A percentile compares a stretch with the other conserved stretches of the same genome.
Evolutionary conservation across 30 jellyfish, hydroid and myxozoan genomes (phyloP).

Genomic region (Phacellophora camtschatica): DNA sequence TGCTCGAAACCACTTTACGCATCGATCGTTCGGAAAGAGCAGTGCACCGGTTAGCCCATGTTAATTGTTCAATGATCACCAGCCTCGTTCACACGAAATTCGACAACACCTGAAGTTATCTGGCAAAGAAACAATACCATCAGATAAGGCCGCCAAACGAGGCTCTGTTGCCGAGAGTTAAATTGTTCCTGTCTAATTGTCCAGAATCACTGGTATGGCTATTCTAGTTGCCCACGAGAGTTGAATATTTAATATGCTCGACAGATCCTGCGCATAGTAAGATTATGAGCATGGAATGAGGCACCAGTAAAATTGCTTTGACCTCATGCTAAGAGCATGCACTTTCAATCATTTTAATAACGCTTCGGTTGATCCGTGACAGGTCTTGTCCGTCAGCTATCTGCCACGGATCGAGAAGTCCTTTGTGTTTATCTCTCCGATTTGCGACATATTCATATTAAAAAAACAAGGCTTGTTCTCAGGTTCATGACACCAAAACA

Average conservation of each 20-base stretch:
- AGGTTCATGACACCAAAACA: too few relatives aligned
- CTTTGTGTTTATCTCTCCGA: conserved; percentile 7
- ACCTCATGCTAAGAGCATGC: conserved; percentile 79
- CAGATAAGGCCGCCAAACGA: conserved; percentile 33
- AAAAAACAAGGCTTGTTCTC: too few relatives aligned
- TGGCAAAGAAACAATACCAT: neutral
- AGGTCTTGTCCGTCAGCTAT: conserved; percentile 47
- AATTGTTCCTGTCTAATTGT: conserved; percentile 1
- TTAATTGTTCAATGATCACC: conserved; percentile 25
- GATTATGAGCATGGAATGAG: conserved; percentile 64
- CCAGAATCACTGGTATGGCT: conserved; percentile 56
- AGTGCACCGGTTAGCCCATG: conserved; percentile 75
- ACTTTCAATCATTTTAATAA: conserved; percentile 31
- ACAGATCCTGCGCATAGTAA: conserved; percentile 51
- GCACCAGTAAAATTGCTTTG: conserved; percentile 60
- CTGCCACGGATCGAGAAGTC: conserved; percentile 34
- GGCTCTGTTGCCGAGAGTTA: conserved; percentile 18
- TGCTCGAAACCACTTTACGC: conserved; percentile 50
- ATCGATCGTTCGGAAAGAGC: conserved; percentile 42
- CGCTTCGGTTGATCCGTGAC: conserved; percentile 21
- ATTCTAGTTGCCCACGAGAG: conserved; percentile 68
- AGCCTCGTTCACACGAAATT: conserved; percentile 39
- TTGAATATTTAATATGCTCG: conserved; percentile 49
- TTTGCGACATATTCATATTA: conserved; percentile 36
- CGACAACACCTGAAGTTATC: conserved; percentile 53